Evolutionary conservation across 2,797 vertebrate genomes (phyloP), one percentile per base, ranked within the genome.

Genomic region (Acrossocheilus fasciatus): DNA sequence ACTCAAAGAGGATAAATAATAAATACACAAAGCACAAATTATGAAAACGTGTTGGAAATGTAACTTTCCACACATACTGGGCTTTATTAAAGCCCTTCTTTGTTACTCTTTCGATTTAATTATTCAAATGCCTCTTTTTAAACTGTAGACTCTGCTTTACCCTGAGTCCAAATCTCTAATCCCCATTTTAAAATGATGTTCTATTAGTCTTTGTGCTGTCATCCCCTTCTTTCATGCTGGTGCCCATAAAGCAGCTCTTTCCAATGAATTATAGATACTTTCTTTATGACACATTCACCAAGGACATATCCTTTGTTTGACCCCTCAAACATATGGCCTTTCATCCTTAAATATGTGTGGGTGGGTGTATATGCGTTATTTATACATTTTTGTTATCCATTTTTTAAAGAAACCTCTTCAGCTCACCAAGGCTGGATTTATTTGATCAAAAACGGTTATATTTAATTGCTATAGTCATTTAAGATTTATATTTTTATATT

Each of bases 231-330:
- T 70, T 79, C 10, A 85, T 85, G 39, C 64, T 20, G 26, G 50
- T 52, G 18, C 26, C 50, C 14, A 47, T 30, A 76, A 87, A 75
- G 70, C 30, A 62, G 82, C 59, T 57, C 78, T 79, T 59, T 75
- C 23, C 74, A 5, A 73, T 87, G 34, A 84, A 84, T 87, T 81
- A 84, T 84, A 80, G 57, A 84, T 87, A 20, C 0, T 74, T 39
- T 39, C 52, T 73, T 83, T 73, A 64, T 84, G 76, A 74, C 43
- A 68, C n/a, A 43, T 69, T n/a, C 23, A n/a, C 66, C 34, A 45
- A 39, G 45, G 17, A 66, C 57, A 34, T 75, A 72, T 47, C 82
- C 70, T 52, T 70, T 34, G 39, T 23, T 30, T 80, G 57, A 87
- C 36, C 82, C 39, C 34, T 54, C 47, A 52, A 68, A 34, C 75